A percentile compares a stretch with the other conserved stretches of the same genome.
Conservation (phyloP, 35 echinoderm and acorn worm species). For the Amphiura filiformis region DNA sequence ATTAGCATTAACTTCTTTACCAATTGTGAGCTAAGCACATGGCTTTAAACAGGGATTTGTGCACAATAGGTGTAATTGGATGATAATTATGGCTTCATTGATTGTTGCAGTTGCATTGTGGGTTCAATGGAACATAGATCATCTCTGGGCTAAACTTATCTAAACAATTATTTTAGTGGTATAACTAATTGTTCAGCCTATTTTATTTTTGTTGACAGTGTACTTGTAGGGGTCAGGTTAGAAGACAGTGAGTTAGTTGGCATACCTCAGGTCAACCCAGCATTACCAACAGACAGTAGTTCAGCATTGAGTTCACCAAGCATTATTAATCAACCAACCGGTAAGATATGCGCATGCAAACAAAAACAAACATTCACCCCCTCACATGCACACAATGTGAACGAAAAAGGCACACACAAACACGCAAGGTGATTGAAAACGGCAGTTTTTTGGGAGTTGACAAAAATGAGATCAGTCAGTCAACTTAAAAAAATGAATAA, state of each 20-base stretch:
- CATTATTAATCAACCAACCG: conserved; percentile 3
- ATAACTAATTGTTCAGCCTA: not conserved
- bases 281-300: conserved; percentile 64
- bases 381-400: no score
- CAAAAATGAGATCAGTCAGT: not conserved
- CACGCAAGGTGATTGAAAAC: not conserved
- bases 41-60: no score
- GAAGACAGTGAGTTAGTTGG: conserved; percentile 72
- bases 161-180: not conserved
- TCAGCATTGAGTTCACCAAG: conserved; percentile 47
- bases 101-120: no score
- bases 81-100: no score
- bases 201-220: not conserved
- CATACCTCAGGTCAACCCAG: conserved; percentile 78
- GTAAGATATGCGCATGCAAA: not conserved
- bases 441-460: not conserved
- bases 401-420: no score
- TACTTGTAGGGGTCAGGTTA: conserved; percentile 44
- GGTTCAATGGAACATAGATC: no score
- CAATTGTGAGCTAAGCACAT: no score
- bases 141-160: not conserved
- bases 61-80: no score
- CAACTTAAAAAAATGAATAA: not conserved
- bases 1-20: no score
- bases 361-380: not conserved